phyloP scores from a whole-genome alignment of 2,888 invertebrate species.

The Zaprionus bogoriensis region DNA sequence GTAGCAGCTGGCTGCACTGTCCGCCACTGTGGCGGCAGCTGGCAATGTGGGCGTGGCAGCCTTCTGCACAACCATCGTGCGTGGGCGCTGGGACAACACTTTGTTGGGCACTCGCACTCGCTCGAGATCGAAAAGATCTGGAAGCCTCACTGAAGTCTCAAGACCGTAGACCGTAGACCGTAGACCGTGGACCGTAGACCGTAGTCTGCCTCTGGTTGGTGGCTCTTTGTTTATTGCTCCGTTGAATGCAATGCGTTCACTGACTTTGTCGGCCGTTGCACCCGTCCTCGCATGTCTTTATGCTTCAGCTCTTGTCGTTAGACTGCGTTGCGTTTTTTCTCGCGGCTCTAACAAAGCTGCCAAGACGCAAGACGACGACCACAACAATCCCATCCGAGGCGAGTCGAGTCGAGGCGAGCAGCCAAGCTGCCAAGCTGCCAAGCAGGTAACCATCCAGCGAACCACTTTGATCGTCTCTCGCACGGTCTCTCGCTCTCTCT shows the following conservation, averaged over 20 bases:
- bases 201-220: neutral
- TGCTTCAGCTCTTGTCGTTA: constrained; percentile 75
- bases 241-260: constrained; percentile 59
- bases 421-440: constrained; percentile 18
- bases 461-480: constrained; percentile 26
- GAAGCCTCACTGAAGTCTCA: neutral
- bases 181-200: neutral
- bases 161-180: neutral
- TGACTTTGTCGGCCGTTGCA: constrained; percentile 70
- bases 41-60: constrained; percentile 55
- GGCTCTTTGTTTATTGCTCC: constrained; percentile 19
- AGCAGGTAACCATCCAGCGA: constrained; percentile 26
- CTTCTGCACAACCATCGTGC: constrained; percentile 62
- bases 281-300: constrained; percentile 70
- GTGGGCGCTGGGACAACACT: no score
- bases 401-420: constrained; percentile 3
- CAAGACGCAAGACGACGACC: constrained; percentile 7
- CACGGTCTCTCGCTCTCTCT: constrained; percentile 7
- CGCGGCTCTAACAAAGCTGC: constrained; percentile 48
- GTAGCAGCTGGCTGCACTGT: constrained; percentile 52
- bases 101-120: no score
- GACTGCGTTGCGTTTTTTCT: constrained; percentile 61
- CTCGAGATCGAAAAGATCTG: no score
- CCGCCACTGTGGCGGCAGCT: constrained; percentile 27
- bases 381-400: constrained; percentile 11